Conservation (phyloP, 2,888 invertebrate species). For the Trilocha varians region DNA sequence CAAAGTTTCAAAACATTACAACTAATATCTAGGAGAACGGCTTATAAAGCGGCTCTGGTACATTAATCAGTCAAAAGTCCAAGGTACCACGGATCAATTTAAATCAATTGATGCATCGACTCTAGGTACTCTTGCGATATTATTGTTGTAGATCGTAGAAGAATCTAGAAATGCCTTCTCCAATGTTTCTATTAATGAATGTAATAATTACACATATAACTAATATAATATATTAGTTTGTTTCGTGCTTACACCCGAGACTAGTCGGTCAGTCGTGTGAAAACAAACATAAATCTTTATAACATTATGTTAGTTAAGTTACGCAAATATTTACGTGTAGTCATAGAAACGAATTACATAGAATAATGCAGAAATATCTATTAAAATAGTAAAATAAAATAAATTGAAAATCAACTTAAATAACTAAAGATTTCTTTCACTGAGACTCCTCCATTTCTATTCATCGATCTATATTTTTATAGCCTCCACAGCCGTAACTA, state of each 20-base stretch:
- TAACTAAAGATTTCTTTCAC: no score
- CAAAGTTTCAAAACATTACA: no score
- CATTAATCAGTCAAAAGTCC: not conserved
- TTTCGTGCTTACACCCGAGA: not conserved
- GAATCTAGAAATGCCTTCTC: not conserved
- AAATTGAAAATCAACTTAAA: no score
- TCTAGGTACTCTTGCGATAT: not conserved
- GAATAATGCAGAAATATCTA: no score
- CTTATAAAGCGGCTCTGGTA: not conserved
- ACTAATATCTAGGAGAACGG: no score
- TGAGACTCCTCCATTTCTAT: no score
- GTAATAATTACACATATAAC: not conserved
- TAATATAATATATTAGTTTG: not conserved
- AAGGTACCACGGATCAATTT: not conserved
- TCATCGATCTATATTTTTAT: no score
- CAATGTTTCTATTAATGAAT: not conserved
- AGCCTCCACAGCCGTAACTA: no score
- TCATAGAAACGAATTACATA: no score
- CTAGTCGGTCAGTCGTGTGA: not conserved
- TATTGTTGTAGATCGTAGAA: not conserved
- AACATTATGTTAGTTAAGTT: not conserved
- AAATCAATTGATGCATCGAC: not conserved
- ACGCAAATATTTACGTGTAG: no score
- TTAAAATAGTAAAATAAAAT: no score
- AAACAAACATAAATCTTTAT: not conserved